phyloP scores from a whole-genome alignment of 2,113 vertebrate species.

The Varanus komodoensis region DNA sequence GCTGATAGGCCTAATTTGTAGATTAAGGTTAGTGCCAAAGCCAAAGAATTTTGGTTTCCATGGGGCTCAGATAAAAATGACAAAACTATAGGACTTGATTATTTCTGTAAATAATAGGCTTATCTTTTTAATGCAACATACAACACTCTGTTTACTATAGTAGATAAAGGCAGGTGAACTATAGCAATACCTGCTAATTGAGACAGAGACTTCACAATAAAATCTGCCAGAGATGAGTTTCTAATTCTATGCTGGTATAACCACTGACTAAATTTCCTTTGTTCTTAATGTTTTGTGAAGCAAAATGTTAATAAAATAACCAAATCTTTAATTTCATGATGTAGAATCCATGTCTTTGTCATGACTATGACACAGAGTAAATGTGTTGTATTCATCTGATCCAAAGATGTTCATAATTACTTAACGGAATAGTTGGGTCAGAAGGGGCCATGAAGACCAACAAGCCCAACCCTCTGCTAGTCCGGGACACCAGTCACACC shows the following conservation, averaged over 20 bases:
- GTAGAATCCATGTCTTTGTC: neutral
- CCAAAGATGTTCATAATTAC: neutral
- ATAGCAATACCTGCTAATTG: neutral
- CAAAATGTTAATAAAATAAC: slow-evolving; percentile 7
- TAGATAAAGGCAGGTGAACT: neutral
- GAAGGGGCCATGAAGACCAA: no score
- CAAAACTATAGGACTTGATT: neutral
- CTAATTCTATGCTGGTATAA: neutral
- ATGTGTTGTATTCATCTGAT: neutral
- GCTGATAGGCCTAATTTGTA: neutral
- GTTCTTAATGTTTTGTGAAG: neutral
- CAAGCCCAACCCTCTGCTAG: no score
- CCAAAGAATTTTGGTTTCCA: neutral
- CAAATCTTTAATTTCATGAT: neutral
- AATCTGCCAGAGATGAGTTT: neutral
- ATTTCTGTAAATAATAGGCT: neutral
- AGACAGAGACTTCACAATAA: neutral
- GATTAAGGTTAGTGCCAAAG: neutral
- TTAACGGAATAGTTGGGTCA: neutral
- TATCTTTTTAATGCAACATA: neutral
- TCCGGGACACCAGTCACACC: no score
- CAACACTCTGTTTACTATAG: neutral
- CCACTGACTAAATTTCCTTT: neutral
- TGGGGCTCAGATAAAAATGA: neutral
- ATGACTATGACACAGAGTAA: neutral